Evolutionary conservation across 2,797 vertebrate species (phyloP).

Genomic region (Labeo calbasu): DNA sequence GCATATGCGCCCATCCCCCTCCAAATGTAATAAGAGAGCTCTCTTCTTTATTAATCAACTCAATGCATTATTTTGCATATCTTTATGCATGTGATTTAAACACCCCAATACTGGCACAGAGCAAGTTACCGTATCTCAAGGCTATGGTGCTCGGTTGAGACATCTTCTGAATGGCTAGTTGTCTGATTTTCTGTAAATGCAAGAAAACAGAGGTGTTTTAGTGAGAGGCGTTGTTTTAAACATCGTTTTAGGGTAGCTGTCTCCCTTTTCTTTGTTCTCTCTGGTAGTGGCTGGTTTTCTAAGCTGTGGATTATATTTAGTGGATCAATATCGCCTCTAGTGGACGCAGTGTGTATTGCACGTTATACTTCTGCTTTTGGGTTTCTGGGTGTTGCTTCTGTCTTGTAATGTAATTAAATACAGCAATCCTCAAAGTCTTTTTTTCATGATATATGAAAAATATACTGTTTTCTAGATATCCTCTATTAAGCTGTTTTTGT

Average conservation of each 20-base stretch:
- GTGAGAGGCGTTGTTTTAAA: background rate
- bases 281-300: constrained; percentile 23
- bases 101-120: background rate
- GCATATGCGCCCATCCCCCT: background rate
- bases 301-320: constrained; percentile 32
- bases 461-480: background rate
- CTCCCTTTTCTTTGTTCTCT: constrained; percentile 77
- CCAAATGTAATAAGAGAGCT: background rate
- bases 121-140: background rate
- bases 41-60: background rate
- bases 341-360: constrained; percentile 49
- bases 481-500: background rate
- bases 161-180: background rate
- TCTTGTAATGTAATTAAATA: background rate
- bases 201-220: background rate
- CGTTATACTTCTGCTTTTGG: background rate
- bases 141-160: background rate
- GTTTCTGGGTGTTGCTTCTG: background rate
- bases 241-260: constrained; percentile 18
- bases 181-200: background rate
- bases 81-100: constrained; percentile 1
- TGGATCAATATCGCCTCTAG: constrained; percentile 69
- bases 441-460: background rate
- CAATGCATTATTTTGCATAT: background rate
- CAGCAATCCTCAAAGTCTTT: background rate